phyloP scores from a whole-genome alignment of 2,113 vertebrate species.

The Pitta sordida region DNA sequence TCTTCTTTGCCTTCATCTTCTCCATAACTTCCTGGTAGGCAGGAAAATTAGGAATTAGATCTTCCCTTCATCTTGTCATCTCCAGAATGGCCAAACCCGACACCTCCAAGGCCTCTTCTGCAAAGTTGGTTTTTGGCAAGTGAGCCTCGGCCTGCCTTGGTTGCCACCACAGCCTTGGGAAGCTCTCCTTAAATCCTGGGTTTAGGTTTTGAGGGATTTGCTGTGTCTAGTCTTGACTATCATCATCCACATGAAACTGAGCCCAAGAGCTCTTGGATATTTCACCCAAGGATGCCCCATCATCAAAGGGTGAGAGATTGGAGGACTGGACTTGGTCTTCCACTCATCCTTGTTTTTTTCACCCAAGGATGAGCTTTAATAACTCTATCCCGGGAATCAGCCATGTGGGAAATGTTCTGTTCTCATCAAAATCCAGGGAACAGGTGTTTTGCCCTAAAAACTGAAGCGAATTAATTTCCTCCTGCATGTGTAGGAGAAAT shows the following conservation, averaged over 20 bases:
- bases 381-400: neutral
- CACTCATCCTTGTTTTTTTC: neutral
- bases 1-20: neutral
- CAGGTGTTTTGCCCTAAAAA: neutral
- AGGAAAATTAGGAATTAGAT: neutral
- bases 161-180: too few relatives aligned
- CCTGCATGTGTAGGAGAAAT: neutral
- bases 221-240: neutral
- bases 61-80: neutral
- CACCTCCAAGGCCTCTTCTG: neutral
- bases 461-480: neutral
- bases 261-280: rapidly evolving
- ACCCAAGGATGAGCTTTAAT: neutral
- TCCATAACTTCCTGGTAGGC: neutral
- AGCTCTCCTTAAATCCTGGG: neutral
- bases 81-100: neutral
- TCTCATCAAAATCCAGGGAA: neutral
- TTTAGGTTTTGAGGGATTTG: neutral
- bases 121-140: neutral
- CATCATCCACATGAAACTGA: neutral
- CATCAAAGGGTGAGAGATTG: rapidly evolving
- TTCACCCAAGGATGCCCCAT: neutral
- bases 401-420: neutral
- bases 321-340: rapidly evolving
- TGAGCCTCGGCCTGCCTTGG: neutral